Conservation (phyloP, 1,140 invertebrate genomes). For the Phymastichus coffea region DNA sequence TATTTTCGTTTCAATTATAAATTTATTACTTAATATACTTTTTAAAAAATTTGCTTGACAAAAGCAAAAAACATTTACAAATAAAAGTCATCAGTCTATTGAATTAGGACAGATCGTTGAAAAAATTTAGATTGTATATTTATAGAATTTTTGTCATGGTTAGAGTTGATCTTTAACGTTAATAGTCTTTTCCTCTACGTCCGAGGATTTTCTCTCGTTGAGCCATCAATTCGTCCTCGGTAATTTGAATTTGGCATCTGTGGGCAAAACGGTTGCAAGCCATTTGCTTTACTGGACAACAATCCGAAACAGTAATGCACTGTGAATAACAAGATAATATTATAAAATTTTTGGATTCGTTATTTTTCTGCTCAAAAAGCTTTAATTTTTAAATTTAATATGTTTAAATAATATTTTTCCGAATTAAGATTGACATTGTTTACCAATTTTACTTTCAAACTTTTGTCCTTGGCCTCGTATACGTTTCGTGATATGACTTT, state of each 20-base stretch:
- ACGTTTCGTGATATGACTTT: too few relatives aligned
- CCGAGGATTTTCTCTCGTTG: conserved; percentile 45
- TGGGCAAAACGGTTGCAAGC: conserved; percentile 42
- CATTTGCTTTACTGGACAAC: conserved; percentile 32
- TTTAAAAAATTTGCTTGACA: too few relatives aligned
- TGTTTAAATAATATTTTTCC: too few relatives aligned
- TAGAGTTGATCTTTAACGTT: conserved; percentile 23
- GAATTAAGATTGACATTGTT: too few relatives aligned
- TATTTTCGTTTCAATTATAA: too few relatives aligned
- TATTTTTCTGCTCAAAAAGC: too few relatives aligned
- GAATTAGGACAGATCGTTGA: background rate
- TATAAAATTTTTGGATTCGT: background rate
- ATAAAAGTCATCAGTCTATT: conserved; percentile 8
- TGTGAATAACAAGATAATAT: background rate
- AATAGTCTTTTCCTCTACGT: conserved; percentile 31
- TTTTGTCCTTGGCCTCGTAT: too few relatives aligned
- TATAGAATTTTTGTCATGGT: conserved; percentile 24
- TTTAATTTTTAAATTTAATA: too few relatives aligned
- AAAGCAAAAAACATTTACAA: too few relatives aligned
- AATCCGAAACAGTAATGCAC: conserved; percentile 35
- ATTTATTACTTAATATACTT: too few relatives aligned
- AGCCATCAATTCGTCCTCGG: conserved; percentile 39
- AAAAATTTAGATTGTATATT: conserved; percentile 20
- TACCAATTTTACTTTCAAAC: too few relatives aligned
- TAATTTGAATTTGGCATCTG: conserved; percentile 51